These are phyloP conservation scores for Pangasius sanitwongsei DNA, from an alignment of 2,797 vertebrate species.

Conservation along the genomic window DNA sequence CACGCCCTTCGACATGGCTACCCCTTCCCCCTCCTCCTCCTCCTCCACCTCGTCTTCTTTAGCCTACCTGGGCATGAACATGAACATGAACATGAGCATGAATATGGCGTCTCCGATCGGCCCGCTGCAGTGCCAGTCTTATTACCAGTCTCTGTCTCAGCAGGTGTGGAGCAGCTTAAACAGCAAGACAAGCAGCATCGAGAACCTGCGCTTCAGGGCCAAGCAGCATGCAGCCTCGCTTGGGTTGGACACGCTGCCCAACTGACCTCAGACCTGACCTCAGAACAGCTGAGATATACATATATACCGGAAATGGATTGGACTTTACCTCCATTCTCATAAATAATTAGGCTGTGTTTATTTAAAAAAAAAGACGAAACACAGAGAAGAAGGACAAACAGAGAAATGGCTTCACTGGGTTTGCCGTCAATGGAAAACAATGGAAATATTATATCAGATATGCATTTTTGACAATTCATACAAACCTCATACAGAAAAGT, in stretches of 20 bases:
- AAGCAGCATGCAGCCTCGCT: slow-evolving; percentile 97
- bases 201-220: slow-evolving; percentile 94
- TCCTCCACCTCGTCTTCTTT: not conserved
- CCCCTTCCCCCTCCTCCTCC: slow-evolving; percentile 85
- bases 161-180: slow-evolving; percentile 96
- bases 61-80: slow-evolving; percentile 88
- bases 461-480: not conserved
- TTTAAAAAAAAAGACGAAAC: not conserved
- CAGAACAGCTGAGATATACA: slow-evolving; percentile 36
- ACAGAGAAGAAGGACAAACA: not conserved
- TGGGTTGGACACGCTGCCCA: slow-evolving; percentile 92
- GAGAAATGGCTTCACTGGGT: not conserved
- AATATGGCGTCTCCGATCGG: slow-evolving; percentile 90
- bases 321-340: not conserved
- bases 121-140: slow-evolving; percentile 95
- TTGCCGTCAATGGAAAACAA: not conserved
- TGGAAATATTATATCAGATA: not conserved
- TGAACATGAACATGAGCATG: slow-evolving; percentile 94
- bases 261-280: slow-evolving; percentile 86
- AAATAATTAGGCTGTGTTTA: not conserved
- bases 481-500: not conserved
- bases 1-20: slow-evolving; percentile 93
- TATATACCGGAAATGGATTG: not conserved
- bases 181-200: slow-evolving; percentile 99
- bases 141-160: slow-evolving; percentile 95